Percentiles rank a stretch among this genome's conserved stretches.
These are phyloP conservation scores for Hyla sarda DNA, from an alignment of 2,113 vertebrate species.

Conservation along the genomic window DNA sequence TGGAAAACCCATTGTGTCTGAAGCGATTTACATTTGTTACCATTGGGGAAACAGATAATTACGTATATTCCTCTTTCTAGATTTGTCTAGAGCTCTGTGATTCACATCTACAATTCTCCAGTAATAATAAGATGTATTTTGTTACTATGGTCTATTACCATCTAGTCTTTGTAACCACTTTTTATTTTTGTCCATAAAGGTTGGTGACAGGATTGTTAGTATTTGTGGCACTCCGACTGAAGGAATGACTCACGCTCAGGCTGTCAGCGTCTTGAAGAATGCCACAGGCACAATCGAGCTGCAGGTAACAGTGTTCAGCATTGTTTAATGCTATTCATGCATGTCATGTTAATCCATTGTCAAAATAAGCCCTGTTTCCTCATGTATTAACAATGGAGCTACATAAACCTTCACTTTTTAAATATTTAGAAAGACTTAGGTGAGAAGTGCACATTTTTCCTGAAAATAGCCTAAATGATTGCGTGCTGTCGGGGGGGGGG, in stretches of 20 bases:
- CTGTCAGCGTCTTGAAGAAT: slow-evolving; percentile 89
- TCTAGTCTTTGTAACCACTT: neutral
- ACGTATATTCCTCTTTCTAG: neutral
- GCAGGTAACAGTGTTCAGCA: slow-evolving; percentile 78
- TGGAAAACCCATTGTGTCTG: no score
- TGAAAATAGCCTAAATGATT: neutral
- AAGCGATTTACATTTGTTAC: no score
- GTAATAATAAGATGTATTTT: slow-evolving; percentile 1
- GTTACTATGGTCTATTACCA: neutral
- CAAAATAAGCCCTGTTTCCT: slow-evolving; percentile 19
- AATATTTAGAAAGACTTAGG: slow-evolving; percentile 6
- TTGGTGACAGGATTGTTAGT: slow-evolving; percentile 92
- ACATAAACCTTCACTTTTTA: neutral
- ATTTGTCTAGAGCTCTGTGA: neutral
- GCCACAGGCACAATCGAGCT: slow-evolving; percentile 86
- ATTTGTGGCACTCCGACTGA: slow-evolving; percentile 90
- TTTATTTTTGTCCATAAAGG: slow-evolving; percentile 69
- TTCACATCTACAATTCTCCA: neutral
- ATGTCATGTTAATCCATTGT: slow-evolving; percentile 9
- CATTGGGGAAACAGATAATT: neutral
- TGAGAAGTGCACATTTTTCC: slow-evolving; percentile 2
- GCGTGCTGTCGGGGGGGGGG: no score
- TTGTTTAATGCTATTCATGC: slow-evolving; percentile 15
- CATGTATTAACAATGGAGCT: neutral
- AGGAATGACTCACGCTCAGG: slow-evolving; percentile 92